A percentile compares a stretch with the other conserved stretches of the same genome.
Evolutionary conservation across 2,888 invertebrate species (phyloP).

Genomic region (Girardia tigrina): DNA sequence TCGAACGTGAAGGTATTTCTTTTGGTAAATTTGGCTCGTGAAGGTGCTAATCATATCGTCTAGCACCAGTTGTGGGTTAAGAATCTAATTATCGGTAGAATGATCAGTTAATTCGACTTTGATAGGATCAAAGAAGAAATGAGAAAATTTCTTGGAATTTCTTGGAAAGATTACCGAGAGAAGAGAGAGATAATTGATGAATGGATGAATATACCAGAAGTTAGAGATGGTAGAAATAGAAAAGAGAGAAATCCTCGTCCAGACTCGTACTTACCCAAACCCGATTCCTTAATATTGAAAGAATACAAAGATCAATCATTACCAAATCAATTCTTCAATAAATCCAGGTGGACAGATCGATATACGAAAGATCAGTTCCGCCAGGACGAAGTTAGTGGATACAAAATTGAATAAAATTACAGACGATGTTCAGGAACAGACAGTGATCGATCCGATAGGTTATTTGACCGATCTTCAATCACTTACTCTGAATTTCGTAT

Average conservation of each 20-base stretch:
- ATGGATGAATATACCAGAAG: constrained; percentile 93
- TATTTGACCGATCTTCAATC: constrained; percentile 97
- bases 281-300: constrained; percentile 85
- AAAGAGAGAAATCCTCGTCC: constrained; percentile 84
- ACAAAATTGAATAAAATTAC: constrained; percentile 93
- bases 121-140: too few relatives aligned
- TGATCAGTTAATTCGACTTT: too few relatives aligned
- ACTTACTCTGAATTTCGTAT: constrained; percentile 97
- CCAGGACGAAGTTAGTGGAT: constrained; percentile 93
- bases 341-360: constrained; percentile 66
- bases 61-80: too few relatives aligned
- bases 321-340: constrained; percentile 45
- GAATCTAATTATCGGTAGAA: too few relatives aligned
- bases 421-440: constrained; percentile 94
- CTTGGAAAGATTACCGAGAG: too few relatives aligned
- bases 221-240: constrained; percentile 92
- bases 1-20: too few relatives aligned
- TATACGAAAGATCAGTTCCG: constrained; percentile 92
- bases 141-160: too few relatives aligned
- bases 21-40: too few relatives aligned
- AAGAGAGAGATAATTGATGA: too few relatives aligned
- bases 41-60: too few relatives aligned
- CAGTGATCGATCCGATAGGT: constrained; percentile 97
- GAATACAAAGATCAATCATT: constrained; percentile 61
- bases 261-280: constrained; percentile 86